Evolutionary conservation across 2,113 vertebrate species (phyloP).

Genomic region (Podarcis raffonei): DNA sequence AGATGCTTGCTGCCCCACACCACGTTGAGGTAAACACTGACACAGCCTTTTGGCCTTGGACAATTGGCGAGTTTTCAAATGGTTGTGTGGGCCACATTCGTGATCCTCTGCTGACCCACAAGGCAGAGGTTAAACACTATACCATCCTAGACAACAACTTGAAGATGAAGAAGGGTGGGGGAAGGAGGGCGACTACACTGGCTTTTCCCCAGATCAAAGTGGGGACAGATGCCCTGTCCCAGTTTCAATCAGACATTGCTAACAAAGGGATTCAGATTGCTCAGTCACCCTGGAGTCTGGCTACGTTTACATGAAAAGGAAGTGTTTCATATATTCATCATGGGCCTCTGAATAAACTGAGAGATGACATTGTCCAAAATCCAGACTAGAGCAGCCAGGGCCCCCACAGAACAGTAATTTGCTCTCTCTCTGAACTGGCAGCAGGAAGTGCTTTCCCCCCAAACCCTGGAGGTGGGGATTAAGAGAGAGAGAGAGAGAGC

Average conservation of each 20-base stretch:
- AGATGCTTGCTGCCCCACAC: no score
- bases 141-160: neutral
- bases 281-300: neutral
- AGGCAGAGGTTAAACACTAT: neutral
- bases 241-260: neutral
- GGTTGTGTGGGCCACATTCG: no score
- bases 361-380: neutral
- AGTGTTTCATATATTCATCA: neutral
- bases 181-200: neutral
- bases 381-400: neutral
- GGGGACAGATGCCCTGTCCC: neutral
- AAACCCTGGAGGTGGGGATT: no score
- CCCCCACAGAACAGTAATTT: neutral
- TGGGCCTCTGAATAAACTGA: neutral
- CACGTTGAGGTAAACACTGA: no score
- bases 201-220: neutral
- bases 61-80: no score
- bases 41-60: no score
- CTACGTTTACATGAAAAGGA: neutral
- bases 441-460: neutral
- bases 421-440: neutral
- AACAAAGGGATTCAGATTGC: conserved; percentile 4
- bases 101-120: neutral
- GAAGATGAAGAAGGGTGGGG: neutral
- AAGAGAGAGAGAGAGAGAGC: neutral